Evolutionary conservation across 2,888 invertebrate species (phyloP), one percentile per base, ranked within the genome.

Genomic region (Mythimna loreyi): DNA sequence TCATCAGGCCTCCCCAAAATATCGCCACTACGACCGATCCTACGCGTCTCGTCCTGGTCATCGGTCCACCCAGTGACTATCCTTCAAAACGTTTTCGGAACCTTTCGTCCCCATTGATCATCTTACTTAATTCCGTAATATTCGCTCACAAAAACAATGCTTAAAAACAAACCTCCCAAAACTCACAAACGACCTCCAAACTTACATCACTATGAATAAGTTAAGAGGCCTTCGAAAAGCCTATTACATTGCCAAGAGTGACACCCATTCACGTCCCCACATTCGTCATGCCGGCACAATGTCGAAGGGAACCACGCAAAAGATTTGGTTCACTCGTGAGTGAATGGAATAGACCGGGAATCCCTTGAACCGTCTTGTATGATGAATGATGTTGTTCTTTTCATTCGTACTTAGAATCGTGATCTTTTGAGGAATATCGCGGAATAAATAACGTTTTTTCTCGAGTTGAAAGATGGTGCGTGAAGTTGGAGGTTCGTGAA

Each of bases 371-470:
- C 89, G 85, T 82, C 82, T 70, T 61, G 87, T 82, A 90, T 94
- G 94, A 94, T 94, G 92, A 92, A 94, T 94, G 93, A 90, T 92
- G 92, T 92, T 93, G 91, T 93, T 92, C 93, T 91, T 91, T 91
- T 91, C 91, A 92, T 89, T 90, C 91, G 90, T 90, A 91, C 92
- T 92, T 92, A 91, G 87, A 85, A 86, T 84, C 88, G 85, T 88
- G 90, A 92, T 92, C 91, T 90, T 83, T 86, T 82, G 82, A 80
- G 83, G 82, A 87, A 87, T 86, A 79, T 85, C 76, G 70, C 50
- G 52, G 78, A 83, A 83, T 85, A 84, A 80, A 85, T 85, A 82
- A 76, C 52, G 77, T n/a, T 72, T 74, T 78, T 73, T 78, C 62
- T 67, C 36, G 72, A 72, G 65, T 61, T 61, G 62, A 67, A 45